Percentiles rank a stretch among this genome's conserved stretches.
Evolutionary conservation across 2,888 invertebrate species (phyloP).

Genomic region (Hypomecis punctinalis): DNA sequence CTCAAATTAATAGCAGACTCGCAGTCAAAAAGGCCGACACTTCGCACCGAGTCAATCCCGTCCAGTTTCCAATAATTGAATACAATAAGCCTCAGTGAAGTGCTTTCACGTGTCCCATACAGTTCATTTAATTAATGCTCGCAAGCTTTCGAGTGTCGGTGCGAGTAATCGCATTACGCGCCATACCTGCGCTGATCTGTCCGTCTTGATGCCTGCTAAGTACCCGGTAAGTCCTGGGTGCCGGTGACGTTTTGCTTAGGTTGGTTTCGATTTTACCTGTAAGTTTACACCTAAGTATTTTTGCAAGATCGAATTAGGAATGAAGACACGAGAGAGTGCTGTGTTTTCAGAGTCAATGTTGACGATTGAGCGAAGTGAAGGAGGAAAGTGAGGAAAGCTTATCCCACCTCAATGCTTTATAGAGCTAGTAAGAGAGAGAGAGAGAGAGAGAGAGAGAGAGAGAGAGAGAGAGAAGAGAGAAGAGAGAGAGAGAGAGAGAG

Average conservation of each 20-base stretch:
- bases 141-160: conserved; percentile 39
- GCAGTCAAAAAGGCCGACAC: neutral
- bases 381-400: too few species aligned
- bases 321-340: too few species aligned
- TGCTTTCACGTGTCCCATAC: conserved; percentile 45
- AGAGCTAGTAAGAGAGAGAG: too few species aligned
- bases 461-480: too few species aligned
- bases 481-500: too few species aligned
- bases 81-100: conserved; percentile 42
- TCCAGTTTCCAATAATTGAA: conserved; percentile 39
- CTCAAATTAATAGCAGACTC: neutral
- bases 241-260: neutral
- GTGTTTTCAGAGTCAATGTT: too few species aligned
- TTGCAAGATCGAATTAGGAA: too few species aligned
- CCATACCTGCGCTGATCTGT: conserved; percentile 16
- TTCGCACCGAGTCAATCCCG: conserved; percentile 6
- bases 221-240: conserved; percentile 9
- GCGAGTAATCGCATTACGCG: conserved; percentile 37
- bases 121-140: conserved; percentile 48
- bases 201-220: conserved; percentile 17
- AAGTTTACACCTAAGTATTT: neutral
- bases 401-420: too few species aligned
- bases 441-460: too few species aligned
- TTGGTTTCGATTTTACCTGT: neutral
- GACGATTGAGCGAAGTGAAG: too few species aligned